phyloP scores from a whole-genome alignment of 2,113 vertebrate species.

The Phyllopteryx taeniolatus region DNA sequence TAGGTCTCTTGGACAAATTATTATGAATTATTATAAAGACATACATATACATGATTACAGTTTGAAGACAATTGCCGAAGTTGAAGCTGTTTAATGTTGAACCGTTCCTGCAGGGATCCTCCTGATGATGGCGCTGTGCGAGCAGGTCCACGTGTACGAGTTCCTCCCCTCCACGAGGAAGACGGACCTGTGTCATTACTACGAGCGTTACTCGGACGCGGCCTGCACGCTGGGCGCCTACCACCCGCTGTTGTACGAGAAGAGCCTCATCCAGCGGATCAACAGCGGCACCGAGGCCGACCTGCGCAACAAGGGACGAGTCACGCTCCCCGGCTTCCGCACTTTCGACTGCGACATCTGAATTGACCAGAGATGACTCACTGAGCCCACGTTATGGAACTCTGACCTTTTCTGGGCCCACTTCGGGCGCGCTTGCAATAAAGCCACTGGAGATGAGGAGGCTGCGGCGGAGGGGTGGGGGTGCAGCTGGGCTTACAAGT shows the following conservation, averaged over 20 bases:
- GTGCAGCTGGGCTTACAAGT: conserved; percentile 19
- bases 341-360: conserved; percentile 78
- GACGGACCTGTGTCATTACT: conserved; percentile 96
- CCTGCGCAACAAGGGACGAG: conserved; percentile 84
- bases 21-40: too few species aligned
- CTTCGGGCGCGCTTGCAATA: conserved; percentile 65
- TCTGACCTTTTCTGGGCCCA: conserved; percentile 34
- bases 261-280: conserved; percentile 88
- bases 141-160: conserved; percentile 90
- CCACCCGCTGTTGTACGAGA: conserved; percentile 93
- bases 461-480: not conserved
- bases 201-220: conserved; percentile 88
- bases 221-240: conserved; percentile 97
- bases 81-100: not conserved
- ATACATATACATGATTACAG: too few species aligned
- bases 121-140: conserved; percentile 95
- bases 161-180: conserved; percentile 92
- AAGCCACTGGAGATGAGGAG: conserved; percentile 45
- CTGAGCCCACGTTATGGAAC: conserved; percentile 17
- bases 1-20: too few species aligned
- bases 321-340: conserved; percentile 87
- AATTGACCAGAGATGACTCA: conserved; percentile 29
- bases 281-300: conserved; percentile 83
- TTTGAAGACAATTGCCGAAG: too few species aligned
- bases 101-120: conserved; percentile 81